Percentiles rank a stretch among this genome's conserved stretches.
These are phyloP conservation scores for Acrobasis suavella DNA, from an alignment of 2,888 invertebrate species.

Conservation along the genomic window DNA sequence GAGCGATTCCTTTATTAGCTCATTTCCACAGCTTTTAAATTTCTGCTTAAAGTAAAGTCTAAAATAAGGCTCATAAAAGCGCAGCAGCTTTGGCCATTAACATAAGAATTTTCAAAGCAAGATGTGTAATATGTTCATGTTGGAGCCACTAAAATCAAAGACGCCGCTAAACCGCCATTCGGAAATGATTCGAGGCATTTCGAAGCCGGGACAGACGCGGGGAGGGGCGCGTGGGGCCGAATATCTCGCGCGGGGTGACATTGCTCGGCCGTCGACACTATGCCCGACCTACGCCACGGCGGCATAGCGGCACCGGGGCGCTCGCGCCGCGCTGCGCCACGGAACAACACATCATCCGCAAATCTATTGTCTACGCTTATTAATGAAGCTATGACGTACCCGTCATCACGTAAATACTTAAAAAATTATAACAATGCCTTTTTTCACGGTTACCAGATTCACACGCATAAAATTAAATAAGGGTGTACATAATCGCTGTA, in stretches of 20 bases:
- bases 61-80: not conserved
- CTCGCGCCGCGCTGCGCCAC: constrained; percentile 46
- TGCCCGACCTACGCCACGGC: constrained; percentile 74
- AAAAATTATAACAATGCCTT: not conserved
- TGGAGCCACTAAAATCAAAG: constrained; percentile 37
- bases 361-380: constrained; percentile 37
- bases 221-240: constrained; percentile 47
- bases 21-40: not conserved
- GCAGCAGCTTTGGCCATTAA: not conserved
- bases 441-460: not conserved
- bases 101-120: not conserved
- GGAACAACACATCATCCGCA: constrained; percentile 53
- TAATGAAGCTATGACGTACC: not conserved
- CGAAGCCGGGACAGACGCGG: constrained; percentile 38
- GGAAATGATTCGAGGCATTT: constrained; percentile 61
- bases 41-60: not conserved
- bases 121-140: not conserved
- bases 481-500: not conserved
- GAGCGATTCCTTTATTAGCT: constrained; percentile 18
- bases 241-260: constrained; percentile 74
- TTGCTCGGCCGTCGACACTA: constrained; percentile 74
- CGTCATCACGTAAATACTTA: not conserved
- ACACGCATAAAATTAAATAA: not conserved
- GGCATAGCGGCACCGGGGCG: constrained; percentile 39
- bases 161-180: constrained; percentile 51